A percentile compares a stretch with the other conserved stretches of the same genome.
Evolutionary conservation across 2,797 vertebrate genomes (phyloP).

Genomic region (Sebastes trivittatus): DNA sequence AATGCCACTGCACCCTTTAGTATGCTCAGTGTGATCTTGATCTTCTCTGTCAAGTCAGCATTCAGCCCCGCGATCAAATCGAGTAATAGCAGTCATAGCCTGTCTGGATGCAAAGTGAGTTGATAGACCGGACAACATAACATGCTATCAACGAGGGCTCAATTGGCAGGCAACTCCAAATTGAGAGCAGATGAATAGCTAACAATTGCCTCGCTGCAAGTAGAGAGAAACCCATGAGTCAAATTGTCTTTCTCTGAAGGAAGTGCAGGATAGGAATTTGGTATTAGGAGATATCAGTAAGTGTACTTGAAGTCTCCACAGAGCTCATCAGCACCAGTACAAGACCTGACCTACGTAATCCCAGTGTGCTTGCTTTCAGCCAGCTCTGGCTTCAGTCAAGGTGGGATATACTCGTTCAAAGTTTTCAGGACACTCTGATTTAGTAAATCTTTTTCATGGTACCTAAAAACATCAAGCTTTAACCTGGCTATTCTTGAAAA

Average conservation of each 20-base stretch:
- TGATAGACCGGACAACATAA: constrained; percentile 16
- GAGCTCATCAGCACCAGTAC: constrained; percentile 33
- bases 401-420: constrained; percentile 4
- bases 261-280: background rate
- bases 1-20: background rate
- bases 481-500: background rate
- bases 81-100: constrained; percentile 22
- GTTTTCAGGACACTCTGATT: background rate
- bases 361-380: constrained; percentile 12
- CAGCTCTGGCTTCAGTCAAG: background rate
- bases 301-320: constrained; percentile 9
- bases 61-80: constrained; percentile 23
- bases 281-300: background rate
- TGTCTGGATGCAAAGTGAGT: constrained; percentile 33
- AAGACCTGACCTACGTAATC: constrained; percentile 31
- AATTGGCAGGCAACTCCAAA: constrained; percentile 5
- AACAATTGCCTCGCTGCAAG: constrained; percentile 14
- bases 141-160: constrained; percentile 14
- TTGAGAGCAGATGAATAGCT: constrained; percentile 42
- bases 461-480: background rate
- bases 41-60: constrained; percentile 2
- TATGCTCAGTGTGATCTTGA: background rate
- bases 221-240: constrained; percentile 13
- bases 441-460: background rate
- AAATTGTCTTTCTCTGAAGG: constrained; percentile 17